phyloP scores from a whole-genome alignment of 2,888 invertebrate genomes.

The Encarsia formosa region DNA sequence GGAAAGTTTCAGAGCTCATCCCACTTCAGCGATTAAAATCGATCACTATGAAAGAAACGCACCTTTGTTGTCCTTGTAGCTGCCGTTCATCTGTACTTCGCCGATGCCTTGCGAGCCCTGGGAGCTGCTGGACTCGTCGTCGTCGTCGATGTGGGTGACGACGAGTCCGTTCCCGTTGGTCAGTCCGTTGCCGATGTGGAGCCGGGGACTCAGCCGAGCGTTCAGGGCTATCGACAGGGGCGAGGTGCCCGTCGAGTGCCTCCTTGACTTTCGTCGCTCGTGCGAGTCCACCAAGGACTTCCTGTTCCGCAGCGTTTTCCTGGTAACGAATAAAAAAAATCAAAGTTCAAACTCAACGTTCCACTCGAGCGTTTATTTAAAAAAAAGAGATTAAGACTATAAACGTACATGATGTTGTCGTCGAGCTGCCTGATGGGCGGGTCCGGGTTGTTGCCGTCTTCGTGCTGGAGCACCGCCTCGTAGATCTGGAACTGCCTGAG shows the following conservation, averaged over 20 bases:
- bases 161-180: slow-evolving; percentile 34
- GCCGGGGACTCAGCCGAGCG: slow-evolving; percentile 40
- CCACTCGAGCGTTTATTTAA: too few species aligned
- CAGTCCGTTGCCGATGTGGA: slow-evolving; percentile 42
- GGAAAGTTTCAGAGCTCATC: neutral
- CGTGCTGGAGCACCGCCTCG: slow-evolving; percentile 86
- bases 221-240: slow-evolving; percentile 51
- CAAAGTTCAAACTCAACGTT: too few species aligned
- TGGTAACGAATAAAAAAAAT: too few species aligned
- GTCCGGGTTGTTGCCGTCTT: slow-evolving; percentile 72
- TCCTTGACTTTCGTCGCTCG: slow-evolving; percentile 74
- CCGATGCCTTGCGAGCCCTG: slow-evolving; percentile 56
- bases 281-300: slow-evolving; percentile 60
- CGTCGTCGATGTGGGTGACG: slow-evolving; percentile 46
- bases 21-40: too few species aligned
- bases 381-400: too few species aligned
- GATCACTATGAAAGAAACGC: neutral
- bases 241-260: slow-evolving; percentile 69
- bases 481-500: slow-evolving; percentile 92
- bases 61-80: slow-evolving; percentile 49
- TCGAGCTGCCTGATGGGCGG: slow-evolving; percentile 60
- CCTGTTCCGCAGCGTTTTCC: slow-evolving; percentile 71
- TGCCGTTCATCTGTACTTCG: slow-evolving; percentile 54
- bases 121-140: slow-evolving; percentile 60
- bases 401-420: slow-evolving; percentile 55